Evolutionary conservation across 2,797 vertebrate genomes (phyloP).

Genomic region (Gymnothorax javanicus): DNA sequence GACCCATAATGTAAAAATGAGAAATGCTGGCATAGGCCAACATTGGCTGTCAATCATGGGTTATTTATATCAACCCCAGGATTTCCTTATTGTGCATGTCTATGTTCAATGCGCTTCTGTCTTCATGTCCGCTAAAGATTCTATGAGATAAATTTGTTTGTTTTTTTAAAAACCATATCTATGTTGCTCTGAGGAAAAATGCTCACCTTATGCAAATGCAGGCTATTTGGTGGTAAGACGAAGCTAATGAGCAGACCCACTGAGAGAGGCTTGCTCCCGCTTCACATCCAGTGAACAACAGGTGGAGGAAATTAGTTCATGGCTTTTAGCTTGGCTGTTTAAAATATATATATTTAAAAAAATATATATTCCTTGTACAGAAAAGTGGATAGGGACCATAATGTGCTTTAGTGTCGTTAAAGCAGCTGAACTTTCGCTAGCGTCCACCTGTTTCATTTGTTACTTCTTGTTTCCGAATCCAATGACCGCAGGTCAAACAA

Average conservation of each 20-base stretch:
- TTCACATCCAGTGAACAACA: background rate
- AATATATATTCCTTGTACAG: no score
- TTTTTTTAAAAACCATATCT: background rate
- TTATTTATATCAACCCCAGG: background rate
- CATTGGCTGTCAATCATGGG: background rate
- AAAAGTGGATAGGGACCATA: no score
- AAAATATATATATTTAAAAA: background rate
- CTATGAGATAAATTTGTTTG: background rate
- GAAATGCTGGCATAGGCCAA: background rate
- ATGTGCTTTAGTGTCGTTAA: no score
- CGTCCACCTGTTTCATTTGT: no score
- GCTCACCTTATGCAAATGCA: background rate
- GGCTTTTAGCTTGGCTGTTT: background rate
- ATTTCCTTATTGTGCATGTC: background rate
- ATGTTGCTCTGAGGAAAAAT: background rate
- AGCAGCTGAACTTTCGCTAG: no score
- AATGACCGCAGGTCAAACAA: no score
- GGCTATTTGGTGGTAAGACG: background rate
- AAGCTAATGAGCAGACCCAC: background rate
- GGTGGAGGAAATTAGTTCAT: background rate
- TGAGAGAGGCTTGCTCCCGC: background rate
- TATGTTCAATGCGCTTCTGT: background rate
- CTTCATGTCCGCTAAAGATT: background rate
- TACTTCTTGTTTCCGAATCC: no score
- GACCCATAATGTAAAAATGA: background rate